Evolutionary conservation across 2,888 invertebrate genomes (phyloP), one percentile per base, ranked within the genome.

Genomic region (Malachius bipustulatus): DNA sequence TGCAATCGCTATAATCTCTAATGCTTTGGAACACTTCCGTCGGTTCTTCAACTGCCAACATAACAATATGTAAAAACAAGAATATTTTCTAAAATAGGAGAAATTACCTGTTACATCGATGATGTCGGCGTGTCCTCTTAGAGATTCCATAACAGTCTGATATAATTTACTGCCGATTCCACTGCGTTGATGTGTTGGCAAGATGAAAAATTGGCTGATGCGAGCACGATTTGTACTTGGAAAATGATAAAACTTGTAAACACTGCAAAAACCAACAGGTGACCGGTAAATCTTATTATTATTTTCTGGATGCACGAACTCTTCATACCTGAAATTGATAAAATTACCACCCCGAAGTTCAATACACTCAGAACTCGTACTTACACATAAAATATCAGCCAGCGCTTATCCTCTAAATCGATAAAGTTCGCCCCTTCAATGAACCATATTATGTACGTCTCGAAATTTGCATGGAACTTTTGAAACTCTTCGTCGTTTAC

Each of bases 341-440:
- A n/a, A n/a, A n/a, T n/a, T n/a, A n/a, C n/a, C n/a, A n/a, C n/a
- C n/a, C n/a, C n/a, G n/a, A n/a, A n/a, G n/a, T n/a, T n/a, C n/a
- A n/a, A 19, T 19, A 19, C 24, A 19, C n/a, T 19, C n/a, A 8
- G 6, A 19, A 8, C 6, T n/a, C n/a, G 46, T 45, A 65, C 75
- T 70, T 65, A 84, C 79, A 84, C 71, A 47, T 82, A 75, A 56
- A 85, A 88, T 56, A 82, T 87, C 36, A 78, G 73, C 96, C 97
- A 98, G 48, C 82, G 78, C 9, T 82, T 77, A 66, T 98, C 97
- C 58, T 88, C 84, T 3, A 80, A 70, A 62, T 96, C 94, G 47
- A 98, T 88, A 54, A 82, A 93, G 19, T 85, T 87, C 1, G 93
- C 94, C 9, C 89, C 94, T 69, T 98, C 97, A 46, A 98, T 89